These are phyloP conservation scores for Hydropsyche betteni DNA, from an alignment of 2,888 invertebrate genomes.

Conservation along the genomic window DNA sequence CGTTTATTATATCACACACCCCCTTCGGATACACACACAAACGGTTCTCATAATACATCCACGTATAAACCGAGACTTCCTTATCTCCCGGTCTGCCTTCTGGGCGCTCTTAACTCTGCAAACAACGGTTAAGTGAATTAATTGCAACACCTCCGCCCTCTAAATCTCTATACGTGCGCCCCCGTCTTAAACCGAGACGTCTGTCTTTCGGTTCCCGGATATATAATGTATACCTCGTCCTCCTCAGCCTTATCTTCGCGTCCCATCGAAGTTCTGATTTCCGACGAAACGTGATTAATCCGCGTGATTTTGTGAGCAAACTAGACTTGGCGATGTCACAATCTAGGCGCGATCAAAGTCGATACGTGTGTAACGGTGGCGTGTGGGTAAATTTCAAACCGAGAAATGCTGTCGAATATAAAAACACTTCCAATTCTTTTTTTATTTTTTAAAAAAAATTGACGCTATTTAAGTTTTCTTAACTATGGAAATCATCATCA, in stretches of 20 bases:
- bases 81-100: constrained; percentile 42
- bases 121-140: constrained; percentile 51
- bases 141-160: constrained; percentile 43
- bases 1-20: no score
- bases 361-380: no score
- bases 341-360: no score
- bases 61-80: constrained; percentile 1
- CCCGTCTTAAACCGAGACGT: not conserved
- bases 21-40: not conserved
- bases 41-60: not conserved
- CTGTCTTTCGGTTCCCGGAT: not conserved
- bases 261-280: constrained; percentile 24
- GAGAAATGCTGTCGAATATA: no score
- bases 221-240: not conserved
- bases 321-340: no score
- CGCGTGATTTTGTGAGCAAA: not conserved
- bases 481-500: no score
- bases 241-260: not conserved
- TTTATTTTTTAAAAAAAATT: no score
- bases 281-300: constrained; percentile 22
- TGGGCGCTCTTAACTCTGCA: constrained; percentile 45
- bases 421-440: no score
- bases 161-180: constrained; percentile 31
- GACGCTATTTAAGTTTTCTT: no score
- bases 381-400: no score